Percentiles rank a stretch among this genome's conserved stretches.
phyloP scores from a whole-genome alignment of 92 coral and sea anemone genomes.

The Epizoanthus rinbou region DNA sequence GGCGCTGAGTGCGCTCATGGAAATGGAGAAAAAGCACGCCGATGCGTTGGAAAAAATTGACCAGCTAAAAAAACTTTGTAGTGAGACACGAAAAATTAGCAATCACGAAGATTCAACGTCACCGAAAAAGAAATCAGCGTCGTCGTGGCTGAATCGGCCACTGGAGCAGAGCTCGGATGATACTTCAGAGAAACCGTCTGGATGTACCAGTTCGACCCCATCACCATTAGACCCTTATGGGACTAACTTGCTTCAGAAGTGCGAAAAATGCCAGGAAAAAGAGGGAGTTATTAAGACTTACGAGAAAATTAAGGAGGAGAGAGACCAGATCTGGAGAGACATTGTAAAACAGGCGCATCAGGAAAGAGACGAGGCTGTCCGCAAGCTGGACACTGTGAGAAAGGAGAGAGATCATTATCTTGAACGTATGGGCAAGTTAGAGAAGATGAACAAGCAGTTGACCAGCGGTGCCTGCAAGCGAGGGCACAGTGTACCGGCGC shows the following conservation, averaged over 20 bases:
- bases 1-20: slow-evolving; percentile 88
- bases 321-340: slow-evolving; percentile 72
- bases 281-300: slow-evolving; percentile 42
- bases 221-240: slow-evolving; percentile 7
- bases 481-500: slow-evolving; percentile 33
- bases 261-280: slow-evolving; percentile 32
- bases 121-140: slow-evolving; percentile 16
- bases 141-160: slow-evolving; percentile 42
- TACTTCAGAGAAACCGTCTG: background rate
- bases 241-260: slow-evolving; percentile 15
- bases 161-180: slow-evolving; percentile 26
- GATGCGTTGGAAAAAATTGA: slow-evolving; percentile 66
- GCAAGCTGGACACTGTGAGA: slow-evolving; percentile 75
- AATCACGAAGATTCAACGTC: background rate
- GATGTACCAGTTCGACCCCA: background rate
- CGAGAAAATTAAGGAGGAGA: slow-evolving; percentile 52
- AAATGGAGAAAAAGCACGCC: slow-evolving; percentile 78
- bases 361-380: slow-evolving; percentile 76
- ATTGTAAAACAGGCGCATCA: slow-evolving; percentile 69
- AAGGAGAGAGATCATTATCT: slow-evolving; percentile 73
- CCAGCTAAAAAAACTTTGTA: slow-evolving; percentile 39
- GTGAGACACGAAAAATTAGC: slow-evolving; percentile 15
- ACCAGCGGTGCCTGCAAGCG: slow-evolving; percentile 45
- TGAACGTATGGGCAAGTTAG: slow-evolving; percentile 74
- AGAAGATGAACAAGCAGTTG: slow-evolving; percentile 70